A percentile compares a stretch with the other conserved stretches of the same genome.
Conservation (phyloP, 2,113 vertebrate species). For the Seriola dumerili region DNA sequence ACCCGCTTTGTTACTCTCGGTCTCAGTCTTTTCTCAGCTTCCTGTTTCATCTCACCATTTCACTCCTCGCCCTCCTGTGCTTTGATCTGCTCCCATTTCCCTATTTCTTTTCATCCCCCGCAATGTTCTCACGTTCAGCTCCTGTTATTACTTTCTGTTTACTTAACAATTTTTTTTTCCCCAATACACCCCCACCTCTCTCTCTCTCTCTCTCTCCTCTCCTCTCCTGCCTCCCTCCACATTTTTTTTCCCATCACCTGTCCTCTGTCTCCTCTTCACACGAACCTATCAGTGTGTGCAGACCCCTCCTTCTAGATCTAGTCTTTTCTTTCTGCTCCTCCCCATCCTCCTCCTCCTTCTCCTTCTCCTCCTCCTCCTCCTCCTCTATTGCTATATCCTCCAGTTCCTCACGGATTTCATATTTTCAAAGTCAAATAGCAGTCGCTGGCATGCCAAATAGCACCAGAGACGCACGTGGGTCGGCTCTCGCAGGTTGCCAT, state of each 20-base stretch:
- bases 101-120: slow-evolving; percentile 57
- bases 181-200: slow-evolving; percentile 36
- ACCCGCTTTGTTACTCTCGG: slow-evolving; percentile 37
- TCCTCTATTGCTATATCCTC: slow-evolving; percentile 1
- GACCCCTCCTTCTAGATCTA: slow-evolving; percentile 6
- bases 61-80: slow-evolving; percentile 47
- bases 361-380: not conserved
- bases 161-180: slow-evolving; percentile 48
- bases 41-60: slow-evolving; percentile 67
- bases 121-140: slow-evolving; percentile 46
- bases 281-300: slow-evolving; percentile 28
- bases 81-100: slow-evolving; percentile 77
- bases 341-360: no score
- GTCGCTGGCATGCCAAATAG: slow-evolving; percentile 49
- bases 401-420: slow-evolving; percentile 48
- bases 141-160: slow-evolving; percentile 77
- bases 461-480: slow-evolving; percentile 24
- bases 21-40: slow-evolving; percentile 50
- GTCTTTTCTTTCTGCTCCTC: no score
- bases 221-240: slow-evolving; percentile 15
- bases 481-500: slow-evolving; percentile 37
- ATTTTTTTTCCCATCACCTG: slow-evolving; percentile 33
- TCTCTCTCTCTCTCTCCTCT: not conserved
- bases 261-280: slow-evolving; percentile 31
- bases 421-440: slow-evolving; percentile 75